Percentiles rank a stretch among this genome's conserved stretches.
These are phyloP conservation scores for Bostrychus sinensis DNA, from an alignment of 2,113 vertebrate species.

Conservation along the genomic window DNA sequence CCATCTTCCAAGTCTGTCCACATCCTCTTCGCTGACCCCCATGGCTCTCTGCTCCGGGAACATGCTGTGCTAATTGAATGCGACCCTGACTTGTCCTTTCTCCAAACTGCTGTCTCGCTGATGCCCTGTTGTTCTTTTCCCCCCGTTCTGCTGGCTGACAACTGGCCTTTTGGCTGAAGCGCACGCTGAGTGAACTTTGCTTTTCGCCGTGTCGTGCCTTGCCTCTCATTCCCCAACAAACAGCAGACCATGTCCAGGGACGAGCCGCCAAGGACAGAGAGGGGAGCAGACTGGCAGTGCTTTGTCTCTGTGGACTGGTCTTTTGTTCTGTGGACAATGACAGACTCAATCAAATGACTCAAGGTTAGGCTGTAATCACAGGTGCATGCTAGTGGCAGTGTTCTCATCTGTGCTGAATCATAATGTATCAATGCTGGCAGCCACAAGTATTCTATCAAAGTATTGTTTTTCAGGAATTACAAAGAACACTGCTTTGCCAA, in stretches of 20 bases:
- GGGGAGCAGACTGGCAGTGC: constrained; percentile 26
- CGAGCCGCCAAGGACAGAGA: constrained; percentile 21
- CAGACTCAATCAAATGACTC: constrained; percentile 1
- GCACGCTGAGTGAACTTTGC: constrained; percentile 46
- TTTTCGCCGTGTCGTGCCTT: constrained; percentile 27
- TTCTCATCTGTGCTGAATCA: neutral
- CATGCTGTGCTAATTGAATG: constrained; percentile 72
- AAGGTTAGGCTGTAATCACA: neutral
- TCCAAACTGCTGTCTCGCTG: constrained; percentile 40
- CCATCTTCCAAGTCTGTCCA: neutral
- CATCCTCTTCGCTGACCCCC: constrained; percentile 14
- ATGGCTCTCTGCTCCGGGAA: constrained; percentile 41
- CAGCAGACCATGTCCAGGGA: constrained; percentile 21
- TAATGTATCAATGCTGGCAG: neutral
- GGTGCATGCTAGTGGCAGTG: neutral
- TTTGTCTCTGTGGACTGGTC: neutral
- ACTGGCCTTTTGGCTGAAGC: constrained; percentile 66
- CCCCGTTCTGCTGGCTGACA: constrained; percentile 63
- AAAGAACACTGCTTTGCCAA: neutral
- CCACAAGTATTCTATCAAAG: neutral
- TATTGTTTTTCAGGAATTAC: neutral
- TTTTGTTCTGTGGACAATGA: neutral
- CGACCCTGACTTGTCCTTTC: constrained; percentile 74
- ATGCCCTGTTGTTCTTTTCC: constrained; percentile 57
- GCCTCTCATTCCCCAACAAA: constrained; percentile 28